A percentile compares a stretch with the other conserved stretches of the same genome.
Evolutionary conservation across 2,888 invertebrate species (phyloP).

Genomic region (Lissocephala sabroskyi): DNA sequence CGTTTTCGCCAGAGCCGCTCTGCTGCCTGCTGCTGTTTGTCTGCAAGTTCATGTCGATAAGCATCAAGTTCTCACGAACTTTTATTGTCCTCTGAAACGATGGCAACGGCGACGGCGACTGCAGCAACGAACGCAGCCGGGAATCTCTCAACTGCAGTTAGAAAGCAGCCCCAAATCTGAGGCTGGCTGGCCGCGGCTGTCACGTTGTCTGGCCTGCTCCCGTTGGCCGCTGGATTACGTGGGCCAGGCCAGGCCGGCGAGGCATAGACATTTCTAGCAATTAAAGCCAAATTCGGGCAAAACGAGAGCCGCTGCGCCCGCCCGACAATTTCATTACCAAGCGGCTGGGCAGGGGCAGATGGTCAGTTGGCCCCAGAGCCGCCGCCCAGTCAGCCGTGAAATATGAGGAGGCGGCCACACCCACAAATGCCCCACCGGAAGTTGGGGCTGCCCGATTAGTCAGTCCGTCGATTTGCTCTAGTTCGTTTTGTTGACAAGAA

Average conservation of each 20-base stretch:
- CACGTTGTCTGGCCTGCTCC: slow-evolving; percentile 1
- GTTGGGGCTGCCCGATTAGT: slow-evolving; percentile 1
- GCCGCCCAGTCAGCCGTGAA: slow-evolving; percentile 40
- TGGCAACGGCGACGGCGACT: slow-evolving; percentile 2
- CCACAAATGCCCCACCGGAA: slow-evolving; percentile 1
- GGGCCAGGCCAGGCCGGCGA: slow-evolving; percentile 1
- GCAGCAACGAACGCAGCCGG: slow-evolving; percentile 8
- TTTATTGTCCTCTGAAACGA: slow-evolving; percentile 55
- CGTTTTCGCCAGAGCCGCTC: neutral
- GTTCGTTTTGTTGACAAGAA: neutral
- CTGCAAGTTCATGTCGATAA: slow-evolving; percentile 57
- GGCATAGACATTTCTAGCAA: slow-evolving; percentile 38
- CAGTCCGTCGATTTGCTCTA: slow-evolving; percentile 13
- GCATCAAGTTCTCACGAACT: slow-evolving; percentile 71
- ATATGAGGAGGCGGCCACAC: slow-evolving; percentile 42
- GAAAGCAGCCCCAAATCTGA: neutral
- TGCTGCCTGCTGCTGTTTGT: slow-evolving; percentile 10
- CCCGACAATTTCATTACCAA: neutral
- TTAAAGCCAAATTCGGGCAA: slow-evolving; percentile 49
- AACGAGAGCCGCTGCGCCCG: neutral
- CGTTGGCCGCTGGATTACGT: neutral
- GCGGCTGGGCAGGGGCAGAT: too few species aligned
- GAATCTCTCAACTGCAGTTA: neutral
- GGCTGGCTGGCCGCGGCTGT: neutral
- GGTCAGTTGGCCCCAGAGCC: neutral